Conservation (phyloP, 1,140 invertebrate genomes). For the Aphidius gifuensis region DNA sequence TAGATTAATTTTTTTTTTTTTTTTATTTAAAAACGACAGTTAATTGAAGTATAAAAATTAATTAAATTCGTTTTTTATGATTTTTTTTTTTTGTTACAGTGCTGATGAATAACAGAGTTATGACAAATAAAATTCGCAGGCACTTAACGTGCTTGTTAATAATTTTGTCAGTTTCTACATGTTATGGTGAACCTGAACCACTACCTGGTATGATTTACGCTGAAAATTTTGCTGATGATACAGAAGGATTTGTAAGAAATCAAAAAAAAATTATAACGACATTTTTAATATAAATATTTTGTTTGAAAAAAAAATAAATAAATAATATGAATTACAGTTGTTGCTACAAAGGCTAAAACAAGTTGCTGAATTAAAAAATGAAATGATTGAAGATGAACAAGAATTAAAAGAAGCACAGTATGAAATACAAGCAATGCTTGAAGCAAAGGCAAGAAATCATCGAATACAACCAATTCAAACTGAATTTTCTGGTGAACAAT, state of each 20-base stretch:
- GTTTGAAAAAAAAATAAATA: too few species aligned
- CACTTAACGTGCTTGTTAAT: constrained; percentile 34
- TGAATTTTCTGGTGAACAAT: constrained; percentile 32
- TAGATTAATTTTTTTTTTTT: too few species aligned
- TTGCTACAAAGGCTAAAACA: constrained; percentile 38
- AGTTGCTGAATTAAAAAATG: constrained; percentile 34
- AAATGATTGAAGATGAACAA: constrained; percentile 36
- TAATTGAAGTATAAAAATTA: background rate
- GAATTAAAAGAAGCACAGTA: constrained; percentile 40
- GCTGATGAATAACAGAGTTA: constrained; percentile 33
- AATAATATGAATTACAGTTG: constrained; percentile 27
- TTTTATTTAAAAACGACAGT: too few species aligned
- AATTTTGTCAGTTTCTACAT: constrained; percentile 35
- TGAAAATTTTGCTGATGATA: constrained; percentile 32
- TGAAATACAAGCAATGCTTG: constrained; percentile 37
- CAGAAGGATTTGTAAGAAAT: constrained; percentile 33
- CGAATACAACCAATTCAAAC: constrained; percentile 13
- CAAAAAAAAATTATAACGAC: background rate
- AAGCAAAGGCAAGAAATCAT: constrained; percentile 29
- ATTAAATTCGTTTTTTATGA: background rate
- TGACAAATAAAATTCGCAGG: constrained; percentile 36
- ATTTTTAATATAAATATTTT: background rate
- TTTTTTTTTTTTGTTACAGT: constrained; percentile 29
- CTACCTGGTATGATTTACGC: constrained; percentile 29
- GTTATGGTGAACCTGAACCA: constrained; percentile 35